These are phyloP conservation scores for Poeciliopsis turrubarensis DNA, from an alignment of 2,113 vertebrate species.

Conservation along the genomic window DNA sequence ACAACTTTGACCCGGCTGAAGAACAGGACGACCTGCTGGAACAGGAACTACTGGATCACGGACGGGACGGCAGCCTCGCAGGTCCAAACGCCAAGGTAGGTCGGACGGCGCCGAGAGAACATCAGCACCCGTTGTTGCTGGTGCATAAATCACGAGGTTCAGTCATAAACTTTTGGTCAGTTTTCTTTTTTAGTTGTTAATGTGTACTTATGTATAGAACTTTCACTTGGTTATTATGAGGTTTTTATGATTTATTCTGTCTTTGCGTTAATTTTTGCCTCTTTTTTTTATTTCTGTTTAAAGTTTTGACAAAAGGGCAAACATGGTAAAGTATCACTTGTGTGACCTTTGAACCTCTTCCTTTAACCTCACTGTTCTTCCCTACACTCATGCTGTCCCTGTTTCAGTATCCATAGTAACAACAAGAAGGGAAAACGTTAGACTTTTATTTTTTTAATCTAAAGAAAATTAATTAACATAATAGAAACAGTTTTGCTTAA, in stretches of 20 bases:
- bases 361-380: conserved; percentile 26
- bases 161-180: background rate
- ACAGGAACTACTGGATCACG: conserved; percentile 94
- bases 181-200: background rate
- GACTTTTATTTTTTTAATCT: conserved; percentile 8
- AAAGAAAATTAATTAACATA: background rate
- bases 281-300: conserved; percentile 59
- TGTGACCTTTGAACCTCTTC: conserved; percentile 43
- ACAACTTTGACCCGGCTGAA: conserved; percentile 96
- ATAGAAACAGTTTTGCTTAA: background rate
- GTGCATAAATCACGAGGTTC: too few species aligned
- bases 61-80: conserved; percentile 82
- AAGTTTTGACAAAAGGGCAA: conserved; percentile 75
- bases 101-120: background rate
- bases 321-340: conserved; percentile 76
- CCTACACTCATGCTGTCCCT: conserved; percentile 14
- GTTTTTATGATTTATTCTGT: background rate
- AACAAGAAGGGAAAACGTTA: background rate
- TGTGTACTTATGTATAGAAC: background rate
- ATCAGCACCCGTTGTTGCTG: background rate
- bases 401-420: conserved; percentile 20
- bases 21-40: conserved; percentile 97
- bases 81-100: conserved; percentile 81
- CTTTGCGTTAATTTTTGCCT: conserved; percentile 40
- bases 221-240: background rate